These are phyloP conservation scores for Apamea crenata DNA, from an alignment of 2,888 invertebrate species.

Conservation along the genomic window DNA sequence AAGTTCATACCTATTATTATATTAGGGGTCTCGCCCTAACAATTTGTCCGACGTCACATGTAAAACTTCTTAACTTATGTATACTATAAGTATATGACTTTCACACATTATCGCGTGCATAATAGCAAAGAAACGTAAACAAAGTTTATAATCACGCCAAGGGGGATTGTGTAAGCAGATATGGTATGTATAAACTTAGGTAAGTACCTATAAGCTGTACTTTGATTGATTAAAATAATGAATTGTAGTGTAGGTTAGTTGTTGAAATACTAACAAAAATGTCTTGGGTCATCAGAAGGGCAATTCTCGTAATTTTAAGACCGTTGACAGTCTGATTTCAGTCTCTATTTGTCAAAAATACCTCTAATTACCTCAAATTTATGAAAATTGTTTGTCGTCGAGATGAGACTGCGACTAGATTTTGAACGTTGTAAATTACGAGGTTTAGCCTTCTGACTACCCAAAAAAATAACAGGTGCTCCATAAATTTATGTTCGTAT, in stretches of 20 bases:
- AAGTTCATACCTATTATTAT: too few relatives aligned
- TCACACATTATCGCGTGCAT: conserved; percentile 40
- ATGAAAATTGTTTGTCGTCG: too few relatives aligned
- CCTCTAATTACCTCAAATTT: too few relatives aligned
- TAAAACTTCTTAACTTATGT: not conserved
- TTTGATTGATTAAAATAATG: not conserved
- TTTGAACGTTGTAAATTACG: too few relatives aligned
- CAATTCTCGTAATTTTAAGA: too few relatives aligned
- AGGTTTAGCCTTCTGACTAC: not conserved
- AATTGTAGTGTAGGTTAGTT: not conserved
- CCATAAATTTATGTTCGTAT: not conserved
- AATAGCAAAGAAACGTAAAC: conserved; percentile 42
- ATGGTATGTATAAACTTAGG: conserved; percentile 11
- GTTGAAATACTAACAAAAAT: not conserved
- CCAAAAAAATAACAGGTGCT: not conserved
- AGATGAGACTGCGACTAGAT: too few relatives aligned
- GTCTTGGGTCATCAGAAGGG: not conserved
- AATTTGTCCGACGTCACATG: not conserved
- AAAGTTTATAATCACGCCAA: conserved; percentile 23
- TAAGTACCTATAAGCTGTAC: conserved; percentile 8
- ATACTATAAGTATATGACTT: not conserved
- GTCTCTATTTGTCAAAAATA: too few relatives aligned
- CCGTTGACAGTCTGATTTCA: too few relatives aligned
- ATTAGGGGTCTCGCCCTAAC: not conserved
- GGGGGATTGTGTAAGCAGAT: conserved; percentile 37